Conservation (phyloP, 2,113 vertebrate genomes). For the Chloroceryle aenea region DNA sequence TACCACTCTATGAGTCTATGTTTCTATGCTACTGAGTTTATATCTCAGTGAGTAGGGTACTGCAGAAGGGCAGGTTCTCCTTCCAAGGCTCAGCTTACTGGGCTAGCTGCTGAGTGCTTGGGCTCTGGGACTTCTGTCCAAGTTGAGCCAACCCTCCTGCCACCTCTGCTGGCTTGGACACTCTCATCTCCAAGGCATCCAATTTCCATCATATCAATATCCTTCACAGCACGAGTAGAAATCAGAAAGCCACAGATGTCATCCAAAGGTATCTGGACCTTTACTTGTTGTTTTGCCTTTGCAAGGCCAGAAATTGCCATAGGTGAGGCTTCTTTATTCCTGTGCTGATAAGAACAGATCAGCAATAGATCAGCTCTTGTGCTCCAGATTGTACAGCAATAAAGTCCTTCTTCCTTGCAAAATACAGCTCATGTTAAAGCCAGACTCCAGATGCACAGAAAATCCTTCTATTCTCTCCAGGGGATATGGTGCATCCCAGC, state of each 20-base stretch:
- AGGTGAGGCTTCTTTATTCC: neutral
- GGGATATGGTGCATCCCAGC: neutral
- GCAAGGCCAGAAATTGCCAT: neutral
- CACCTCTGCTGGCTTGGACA: neutral
- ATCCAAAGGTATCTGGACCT: neutral
- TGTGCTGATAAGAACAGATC: neutral
- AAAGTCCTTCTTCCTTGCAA: neutral
- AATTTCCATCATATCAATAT: neutral
- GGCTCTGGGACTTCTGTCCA: neutral
- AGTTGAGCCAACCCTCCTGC: neutral
- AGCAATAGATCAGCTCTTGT: neutral
- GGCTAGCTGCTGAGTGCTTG: rapidly evolving
- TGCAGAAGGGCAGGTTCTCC: neutral
- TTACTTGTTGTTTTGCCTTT: neutral
- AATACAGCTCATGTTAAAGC: neutral
- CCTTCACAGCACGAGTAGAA: neutral
- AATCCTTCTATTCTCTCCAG: neutral
- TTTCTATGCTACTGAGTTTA: neutral
- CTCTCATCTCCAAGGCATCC: neutral
- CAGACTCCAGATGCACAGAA: neutral
- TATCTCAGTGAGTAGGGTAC: too few species aligned
- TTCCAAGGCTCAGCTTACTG: rapidly evolving
- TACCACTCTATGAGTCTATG: too few species aligned
- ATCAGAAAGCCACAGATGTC: neutral
- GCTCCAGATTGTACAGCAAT: neutral